Base-by-base conservation (phyloP, 2,797 vertebrate species). In the Pseudochirops cupreus region DNA sequence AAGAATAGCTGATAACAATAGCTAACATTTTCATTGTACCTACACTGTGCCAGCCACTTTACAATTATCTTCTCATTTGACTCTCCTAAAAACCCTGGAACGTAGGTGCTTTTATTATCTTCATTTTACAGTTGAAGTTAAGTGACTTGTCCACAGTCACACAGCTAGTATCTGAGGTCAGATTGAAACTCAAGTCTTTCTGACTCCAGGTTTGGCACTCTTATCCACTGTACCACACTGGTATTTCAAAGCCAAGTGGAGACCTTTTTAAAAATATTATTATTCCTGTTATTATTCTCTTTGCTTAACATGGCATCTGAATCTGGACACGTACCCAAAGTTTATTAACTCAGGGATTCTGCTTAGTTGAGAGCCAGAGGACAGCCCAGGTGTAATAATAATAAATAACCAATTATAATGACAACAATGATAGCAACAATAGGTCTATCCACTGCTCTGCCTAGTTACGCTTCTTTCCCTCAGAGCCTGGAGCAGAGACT, bases 341-440 rank as follows among this genome's bases (percentile, higher is more conserved):
- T 50, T 31, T 28, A 59, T 95, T 95, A 96, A 90, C 5, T 33
- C 52, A 67, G 82, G 33, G 33, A 89, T 56, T 94, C 92, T 92
- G 62, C 67, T 82, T 94, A 93, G 59, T 87, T 92, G 93, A 91
- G 33, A 24, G 56, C n/a, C 54, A 91, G 26, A 91, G n/a, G 18
- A 62, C 92, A 11, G 14, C 1, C 14, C 33, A 18, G 62, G n/a
- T 67, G 13, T n/a, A 67, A n/a, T 18, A n/a, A 67, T 62, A 67
- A 67, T 33, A 62, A 62, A n/a, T n/a, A 5, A n/a, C 18, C n/a
- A n/a, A n/a, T n/a, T 67, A 67, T n/a, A 18, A 67, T n/a, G 4
- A 14, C 0, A 33, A 16, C 4, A 33, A 33, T 62, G 59, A 62
- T 14, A 62, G 29, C 58, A 59, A 59, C 9, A 13, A 13, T 3